Conservation (phyloP, 2,113 vertebrate genomes). For the Scalopus aquaticus region DNA sequence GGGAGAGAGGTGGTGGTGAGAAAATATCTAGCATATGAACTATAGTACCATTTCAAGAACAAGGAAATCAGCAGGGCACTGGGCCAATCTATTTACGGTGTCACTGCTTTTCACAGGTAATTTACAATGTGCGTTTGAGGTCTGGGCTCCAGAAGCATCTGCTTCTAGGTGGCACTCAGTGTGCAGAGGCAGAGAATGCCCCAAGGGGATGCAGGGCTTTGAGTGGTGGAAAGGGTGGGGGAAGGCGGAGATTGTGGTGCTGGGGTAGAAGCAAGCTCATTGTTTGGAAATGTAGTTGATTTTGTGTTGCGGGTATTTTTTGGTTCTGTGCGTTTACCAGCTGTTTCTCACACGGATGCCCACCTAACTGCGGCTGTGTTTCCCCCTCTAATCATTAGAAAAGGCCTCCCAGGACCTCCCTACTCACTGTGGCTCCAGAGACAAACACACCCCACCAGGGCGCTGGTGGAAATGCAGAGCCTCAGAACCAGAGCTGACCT, state of each 20-base stretch:
- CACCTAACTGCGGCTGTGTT: not conserved
- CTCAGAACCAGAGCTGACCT: not conserved
- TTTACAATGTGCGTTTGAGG: not conserved
- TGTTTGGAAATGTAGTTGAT: not conserved
- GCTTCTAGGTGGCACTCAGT: not conserved
- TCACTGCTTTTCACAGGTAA: not conserved
- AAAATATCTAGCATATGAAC: not conserved
- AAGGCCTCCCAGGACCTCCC: not conserved
- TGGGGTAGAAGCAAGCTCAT: not conserved
- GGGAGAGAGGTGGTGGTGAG: not conserved
- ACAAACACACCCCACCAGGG: not conserved
- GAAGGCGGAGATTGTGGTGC: not conserved
- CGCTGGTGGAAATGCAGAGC: not conserved
- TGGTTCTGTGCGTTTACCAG: not conserved
- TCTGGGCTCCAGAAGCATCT: not conserved
- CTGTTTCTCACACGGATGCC: fast-evolving
- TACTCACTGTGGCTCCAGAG: not conserved
- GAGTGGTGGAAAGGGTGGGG: not conserved
- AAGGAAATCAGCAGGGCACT: not conserved
- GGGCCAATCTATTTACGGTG: constrained; percentile 4
- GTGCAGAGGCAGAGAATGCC: not conserved
- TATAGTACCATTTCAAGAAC: not conserved
- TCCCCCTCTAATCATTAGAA: not conserved
- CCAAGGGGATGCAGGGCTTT: not conserved
- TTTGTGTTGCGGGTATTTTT: not conserved